Percentiles rank a stretch among this genome's conserved stretches.
Evolutionary conservation across 1,140 invertebrate genomes (phyloP).

Genomic region (Aphidius gifuensis): DNA sequence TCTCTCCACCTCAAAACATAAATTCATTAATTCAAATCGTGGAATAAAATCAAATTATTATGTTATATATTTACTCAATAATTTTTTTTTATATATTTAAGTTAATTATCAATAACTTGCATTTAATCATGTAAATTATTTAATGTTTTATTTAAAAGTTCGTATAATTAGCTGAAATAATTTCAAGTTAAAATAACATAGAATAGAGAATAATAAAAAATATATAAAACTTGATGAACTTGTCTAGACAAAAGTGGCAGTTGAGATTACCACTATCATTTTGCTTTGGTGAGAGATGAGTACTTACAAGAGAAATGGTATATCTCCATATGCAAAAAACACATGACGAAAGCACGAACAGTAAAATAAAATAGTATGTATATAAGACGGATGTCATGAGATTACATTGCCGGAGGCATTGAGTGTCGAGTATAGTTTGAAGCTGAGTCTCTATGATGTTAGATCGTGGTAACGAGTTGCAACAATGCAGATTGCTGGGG

Average conservation of each 20-base stretch:
- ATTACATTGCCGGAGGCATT: background rate
- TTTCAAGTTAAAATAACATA: background rate
- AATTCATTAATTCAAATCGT: constrained; percentile 37
- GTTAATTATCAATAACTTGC: too few relatives aligned
- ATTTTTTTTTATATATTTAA: too few relatives aligned
- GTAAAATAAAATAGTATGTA: background rate
- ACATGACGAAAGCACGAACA: background rate
- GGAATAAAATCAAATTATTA: constrained; percentile 15
- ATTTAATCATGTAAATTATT: too few relatives aligned
- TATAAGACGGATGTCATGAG: background rate
- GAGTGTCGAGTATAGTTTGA: background rate
- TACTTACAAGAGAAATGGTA: too few relatives aligned
- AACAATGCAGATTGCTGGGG: background rate
- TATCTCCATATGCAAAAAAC: too few relatives aligned
- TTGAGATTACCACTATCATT: too few relatives aligned
- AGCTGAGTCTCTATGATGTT: background rate
- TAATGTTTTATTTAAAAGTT: too few relatives aligned
- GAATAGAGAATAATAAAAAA: background rate
- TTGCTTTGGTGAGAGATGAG: too few relatives aligned
- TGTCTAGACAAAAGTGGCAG: too few relatives aligned
- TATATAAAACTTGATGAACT: background rate
- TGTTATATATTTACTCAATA: too few relatives aligned
- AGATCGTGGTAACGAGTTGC: constrained; percentile 10
- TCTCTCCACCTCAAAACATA: constrained; percentile 21
- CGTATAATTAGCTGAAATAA: background rate